Percentiles rank a stretch among this genome's conserved stretches.
These are phyloP conservation scores for Balearica regulorum DNA, from an alignment of 2,797 vertebrate genomes.

Conservation along the genomic window DNA sequence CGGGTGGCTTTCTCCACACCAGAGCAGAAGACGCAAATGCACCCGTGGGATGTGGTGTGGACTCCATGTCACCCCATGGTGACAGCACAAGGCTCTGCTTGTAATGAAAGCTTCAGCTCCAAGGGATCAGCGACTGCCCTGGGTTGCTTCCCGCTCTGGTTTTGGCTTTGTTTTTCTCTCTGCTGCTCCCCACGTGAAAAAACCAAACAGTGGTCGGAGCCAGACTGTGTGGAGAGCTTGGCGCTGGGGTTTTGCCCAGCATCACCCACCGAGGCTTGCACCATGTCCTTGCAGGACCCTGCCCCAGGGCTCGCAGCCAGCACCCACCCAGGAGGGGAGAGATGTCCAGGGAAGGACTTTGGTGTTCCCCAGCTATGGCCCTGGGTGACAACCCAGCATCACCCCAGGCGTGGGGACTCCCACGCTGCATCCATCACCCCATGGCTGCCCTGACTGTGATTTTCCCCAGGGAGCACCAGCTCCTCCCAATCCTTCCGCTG, in stretches of 20 bases:
- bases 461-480: background rate
- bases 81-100: background rate
- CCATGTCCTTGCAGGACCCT: background rate
- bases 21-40: background rate
- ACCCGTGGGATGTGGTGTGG: background rate
- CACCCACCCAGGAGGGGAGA: background rate
- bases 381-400: background rate
- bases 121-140: background rate
- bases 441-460: background rate
- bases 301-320: background rate
- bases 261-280: background rate
- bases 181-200: accelerated
- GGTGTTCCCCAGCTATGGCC: background rate
- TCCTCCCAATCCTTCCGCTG: background rate
- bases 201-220: accelerated
- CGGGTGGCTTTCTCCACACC: background rate
- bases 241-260: background rate
- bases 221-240: accelerated
- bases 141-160: background rate
- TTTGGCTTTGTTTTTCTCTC: background rate
- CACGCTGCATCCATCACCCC: accelerated
- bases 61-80: background rate
- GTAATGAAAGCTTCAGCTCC: background rate
- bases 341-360: background rate
- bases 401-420: background rate